These are phyloP conservation scores for Oryzias curvinotus DNA, from an alignment of 2,113 vertebrate genomes.

Conservation along the genomic window DNA sequence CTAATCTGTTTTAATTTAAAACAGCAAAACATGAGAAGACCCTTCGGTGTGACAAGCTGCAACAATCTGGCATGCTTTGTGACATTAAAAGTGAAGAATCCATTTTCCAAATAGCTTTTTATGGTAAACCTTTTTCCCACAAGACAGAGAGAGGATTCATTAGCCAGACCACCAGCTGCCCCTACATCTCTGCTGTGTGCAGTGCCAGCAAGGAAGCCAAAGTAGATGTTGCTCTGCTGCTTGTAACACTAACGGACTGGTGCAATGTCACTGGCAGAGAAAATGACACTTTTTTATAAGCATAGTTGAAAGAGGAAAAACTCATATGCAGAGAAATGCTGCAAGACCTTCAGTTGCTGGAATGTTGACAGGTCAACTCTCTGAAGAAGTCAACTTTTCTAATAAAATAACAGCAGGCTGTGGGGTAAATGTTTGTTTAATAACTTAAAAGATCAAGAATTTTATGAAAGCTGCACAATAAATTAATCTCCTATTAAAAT, in stretches of 20 bases:
- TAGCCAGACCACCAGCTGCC: constrained; percentile 34
- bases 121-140: constrained; percentile 22
- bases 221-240: constrained; percentile 26
- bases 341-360: not conserved
- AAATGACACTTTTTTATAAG: constrained; percentile 11
- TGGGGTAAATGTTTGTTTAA: constrained; percentile 30
- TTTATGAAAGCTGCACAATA: constrained; percentile 35
- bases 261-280: constrained; percentile 18
- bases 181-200: constrained; percentile 15
- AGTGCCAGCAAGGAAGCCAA: constrained; percentile 22
- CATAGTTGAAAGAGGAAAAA: constrained; percentile 1
- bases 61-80: constrained; percentile 1
- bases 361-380: constrained; percentile 9
- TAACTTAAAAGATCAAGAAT: constrained; percentile 29
- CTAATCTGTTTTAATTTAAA: not conserved
- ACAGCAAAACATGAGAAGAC: too few relatives aligned
- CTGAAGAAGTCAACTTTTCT: constrained; percentile 26
- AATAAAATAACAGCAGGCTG: constrained; percentile 23
- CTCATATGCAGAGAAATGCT: not conserved
- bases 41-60: not conserved
- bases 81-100: not conserved
- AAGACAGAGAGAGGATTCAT: constrained; percentile 32
- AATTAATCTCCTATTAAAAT: constrained; percentile 42
- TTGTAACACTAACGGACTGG: constrained; percentile 25
- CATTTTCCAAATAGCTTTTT: constrained; percentile 20